phyloP scores from a whole-genome alignment of 2,797 vertebrate species.

The Lepus townsendii region DNA sequence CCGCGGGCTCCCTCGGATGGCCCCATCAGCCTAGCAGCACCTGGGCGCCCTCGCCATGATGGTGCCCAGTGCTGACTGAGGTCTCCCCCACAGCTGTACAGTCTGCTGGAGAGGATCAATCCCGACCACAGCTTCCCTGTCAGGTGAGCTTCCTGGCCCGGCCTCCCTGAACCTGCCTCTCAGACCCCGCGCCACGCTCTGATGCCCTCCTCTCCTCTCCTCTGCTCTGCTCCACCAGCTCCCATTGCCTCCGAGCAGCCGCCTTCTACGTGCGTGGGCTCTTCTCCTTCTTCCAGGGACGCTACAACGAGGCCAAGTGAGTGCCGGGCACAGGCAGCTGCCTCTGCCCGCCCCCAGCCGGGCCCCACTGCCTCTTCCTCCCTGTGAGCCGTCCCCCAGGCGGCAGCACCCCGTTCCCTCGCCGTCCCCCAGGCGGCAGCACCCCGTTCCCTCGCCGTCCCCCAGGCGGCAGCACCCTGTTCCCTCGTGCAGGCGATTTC shows the following conservation, averaged over 20 bases:
- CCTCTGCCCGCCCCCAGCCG: not conserved
- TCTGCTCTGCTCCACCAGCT: slow-evolving; percentile 87
- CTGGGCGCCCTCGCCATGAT: no score
- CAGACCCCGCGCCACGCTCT: no score
- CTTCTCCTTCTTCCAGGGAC: slow-evolving; percentile 99
- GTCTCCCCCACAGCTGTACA: slow-evolving; percentile 92
- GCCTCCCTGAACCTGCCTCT: not conserved
- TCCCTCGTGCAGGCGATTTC: slow-evolving; percentile 91
- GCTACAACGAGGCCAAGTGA: slow-evolving; percentile 99
- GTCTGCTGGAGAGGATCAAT: slow-evolving; percentile 97
- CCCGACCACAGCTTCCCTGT: slow-evolving; percentile 99
- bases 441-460: not conserved
- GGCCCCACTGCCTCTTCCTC: no score
- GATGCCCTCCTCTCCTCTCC: no score
- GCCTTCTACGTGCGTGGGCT: slow-evolving; percentile 99
- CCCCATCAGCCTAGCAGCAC: not conserved
- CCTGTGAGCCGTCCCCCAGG: not conserved
- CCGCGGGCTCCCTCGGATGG: not conserved
- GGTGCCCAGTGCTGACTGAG: slow-evolving; percentile 35
- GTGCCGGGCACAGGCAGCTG: slow-evolving; percentile 77
- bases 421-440: not conserved
- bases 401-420: not conserved
- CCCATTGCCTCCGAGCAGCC: slow-evolving; percentile 97
- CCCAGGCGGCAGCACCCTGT: not conserved
- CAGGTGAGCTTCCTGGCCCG: slow-evolving; percentile 89